These are phyloP conservation scores for Chaetops frenatus DNA, from an alignment of 2,113 vertebrate genomes.

Conservation along the genomic window DNA sequence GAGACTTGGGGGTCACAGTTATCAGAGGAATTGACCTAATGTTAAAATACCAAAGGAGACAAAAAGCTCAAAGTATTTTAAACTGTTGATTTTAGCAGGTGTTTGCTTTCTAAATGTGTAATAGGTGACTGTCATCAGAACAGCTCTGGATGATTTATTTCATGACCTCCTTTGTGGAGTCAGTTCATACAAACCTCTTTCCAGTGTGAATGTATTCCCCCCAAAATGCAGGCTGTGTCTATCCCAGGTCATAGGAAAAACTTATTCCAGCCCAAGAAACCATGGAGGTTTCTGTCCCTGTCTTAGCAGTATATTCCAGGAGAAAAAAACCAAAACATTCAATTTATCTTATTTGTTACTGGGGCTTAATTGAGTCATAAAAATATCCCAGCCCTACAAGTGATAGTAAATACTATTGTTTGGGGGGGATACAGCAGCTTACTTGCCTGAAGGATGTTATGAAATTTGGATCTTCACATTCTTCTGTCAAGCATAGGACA, in stretches of 20 bases:
- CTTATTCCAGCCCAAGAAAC: neutral
- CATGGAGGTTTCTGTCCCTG: neutral
- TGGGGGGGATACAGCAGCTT: neutral
- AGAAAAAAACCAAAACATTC: neutral
- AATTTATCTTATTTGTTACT: neutral
- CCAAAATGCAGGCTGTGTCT: neutral
- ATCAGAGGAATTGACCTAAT: neutral
- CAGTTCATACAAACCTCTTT: neutral
- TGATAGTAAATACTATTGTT: neutral
- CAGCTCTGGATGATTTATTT: neutral
- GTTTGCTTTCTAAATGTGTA: neutral
- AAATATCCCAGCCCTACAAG: neutral
- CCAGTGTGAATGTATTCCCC: neutral
- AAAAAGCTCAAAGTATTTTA: neutral
- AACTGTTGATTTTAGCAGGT: neutral
- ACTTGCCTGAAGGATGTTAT: neutral
- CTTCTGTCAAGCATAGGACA: neutral
- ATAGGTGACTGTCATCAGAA: neutral
- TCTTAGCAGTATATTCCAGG: neutral
- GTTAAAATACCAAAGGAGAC: neutral
- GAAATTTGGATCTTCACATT: neutral
- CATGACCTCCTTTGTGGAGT: neutral
- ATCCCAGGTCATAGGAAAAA: neutral
- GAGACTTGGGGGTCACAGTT: neutral
- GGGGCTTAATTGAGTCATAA: neutral